Conservation (phyloP, 1,140 invertebrate genomes). For the Pseudomyrmex concolor region DNA sequence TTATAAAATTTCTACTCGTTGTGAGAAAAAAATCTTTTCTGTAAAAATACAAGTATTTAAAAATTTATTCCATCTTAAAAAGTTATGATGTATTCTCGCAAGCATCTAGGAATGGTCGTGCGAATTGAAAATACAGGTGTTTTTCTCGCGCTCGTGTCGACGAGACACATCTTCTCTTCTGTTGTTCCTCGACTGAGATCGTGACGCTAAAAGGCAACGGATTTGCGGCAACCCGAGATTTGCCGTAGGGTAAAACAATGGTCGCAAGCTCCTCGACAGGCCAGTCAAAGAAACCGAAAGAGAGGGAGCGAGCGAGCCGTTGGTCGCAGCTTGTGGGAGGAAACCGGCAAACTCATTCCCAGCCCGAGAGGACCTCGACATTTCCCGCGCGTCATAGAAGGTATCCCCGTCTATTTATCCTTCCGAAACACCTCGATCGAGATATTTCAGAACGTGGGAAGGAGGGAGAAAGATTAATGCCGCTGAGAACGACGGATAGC, state of each 20-base stretch:
- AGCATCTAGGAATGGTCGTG: conserved; percentile 18
- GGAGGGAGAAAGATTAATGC: conserved; percentile 67
- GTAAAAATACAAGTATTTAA: too few relatives aligned
- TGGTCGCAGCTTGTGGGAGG: conserved; percentile 79
- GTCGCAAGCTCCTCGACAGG: conserved; percentile 70
- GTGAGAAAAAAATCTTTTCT: too few relatives aligned
- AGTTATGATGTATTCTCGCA: neutral
- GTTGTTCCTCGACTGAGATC: conserved; percentile 20
- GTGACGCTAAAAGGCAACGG: conserved; percentile 53
- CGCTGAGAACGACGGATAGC: conserved; percentile 32
- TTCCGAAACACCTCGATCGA: conserved; percentile 75
- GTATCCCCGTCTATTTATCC: conserved; percentile 71
- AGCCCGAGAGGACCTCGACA: conserved; percentile 80
- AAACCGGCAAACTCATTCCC: conserved; percentile 82
- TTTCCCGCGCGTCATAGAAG: conserved; percentile 74
- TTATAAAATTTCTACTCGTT: too few relatives aligned
- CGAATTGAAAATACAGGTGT: conserved; percentile 42
- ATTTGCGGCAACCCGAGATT: conserved; percentile 62
- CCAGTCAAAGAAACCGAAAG: conserved; percentile 52
- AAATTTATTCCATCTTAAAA: too few relatives aligned
- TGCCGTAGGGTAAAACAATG: conserved; percentile 70
- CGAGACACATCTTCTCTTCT: conserved; percentile 1
- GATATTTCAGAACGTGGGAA: conserved; percentile 64
- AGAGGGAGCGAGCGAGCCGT: conserved; percentile 29
- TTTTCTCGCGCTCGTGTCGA: conserved; percentile 30